Evolutionary conservation across 2,888 invertebrate species (phyloP), one percentile per base, ranked within the genome.

Genomic region (Anagyrus pseudococci): DNA sequence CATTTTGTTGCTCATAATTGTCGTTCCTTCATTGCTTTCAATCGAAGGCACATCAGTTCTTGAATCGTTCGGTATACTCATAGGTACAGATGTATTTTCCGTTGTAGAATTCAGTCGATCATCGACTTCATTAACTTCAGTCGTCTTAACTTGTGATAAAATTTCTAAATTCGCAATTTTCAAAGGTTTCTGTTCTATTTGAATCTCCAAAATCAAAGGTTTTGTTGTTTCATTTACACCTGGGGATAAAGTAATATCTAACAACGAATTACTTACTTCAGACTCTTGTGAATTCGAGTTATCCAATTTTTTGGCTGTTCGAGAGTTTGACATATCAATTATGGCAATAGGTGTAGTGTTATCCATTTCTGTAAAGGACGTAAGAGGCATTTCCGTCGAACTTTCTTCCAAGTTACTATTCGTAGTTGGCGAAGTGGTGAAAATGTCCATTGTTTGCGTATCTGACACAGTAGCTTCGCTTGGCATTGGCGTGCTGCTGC

Each of bases 221-320:
- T 54, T 17, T 20, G 50, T 61, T 48, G 57, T 52, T 61, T 67
- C 58, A 55, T 58, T 54, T 55, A 58, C 54, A 61, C 43, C 55
- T 52, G 37, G 4, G 1, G 55, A 23, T 55, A 58, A 57, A 40
- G 26, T 59, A 49, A 56, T 56, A 52, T 58, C 58, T 44, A 64
- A 47, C 41, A 57, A 47, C n/a, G 52, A 58, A 48, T 61, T 67
- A 66, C 62, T 66, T 66, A 62, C 62, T 58, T 56, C 56, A 3
- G 44, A 23, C n/a, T 53, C 20, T 22, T 46, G 41, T 26, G 41
- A 37, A 47, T 48, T 43, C 13, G 37, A 49, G 44, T 59, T 52
- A n/a, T 66, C 62, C 37, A 59, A 56, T 25, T 50, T 44, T 48
- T 66, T 59, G 6, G 53, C 44, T 10, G 20, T 22, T 25, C 20